phyloP scores from a whole-genome alignment of 2,888 invertebrate genomes.

The Danaus chrysippus region DNA sequence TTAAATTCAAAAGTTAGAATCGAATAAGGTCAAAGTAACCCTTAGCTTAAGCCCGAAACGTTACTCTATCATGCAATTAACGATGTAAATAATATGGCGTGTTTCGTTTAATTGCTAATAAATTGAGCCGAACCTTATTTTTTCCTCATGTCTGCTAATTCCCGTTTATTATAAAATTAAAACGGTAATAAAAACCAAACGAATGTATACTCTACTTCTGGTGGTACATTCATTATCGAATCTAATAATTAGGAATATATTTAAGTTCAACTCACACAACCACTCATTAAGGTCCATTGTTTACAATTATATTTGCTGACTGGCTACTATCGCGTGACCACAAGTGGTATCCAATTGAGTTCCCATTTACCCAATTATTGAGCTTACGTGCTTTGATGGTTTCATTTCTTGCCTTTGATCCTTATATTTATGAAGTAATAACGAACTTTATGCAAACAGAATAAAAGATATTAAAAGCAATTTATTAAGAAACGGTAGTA shows the following conservation, averaged over 20 bases:
- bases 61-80: constrained; percentile 43
- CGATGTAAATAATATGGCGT: constrained; percentile 32
- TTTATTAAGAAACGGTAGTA: not conserved
- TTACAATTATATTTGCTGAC: constrained; percentile 23
- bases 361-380: constrained; percentile 67
- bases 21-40: constrained; percentile 35
- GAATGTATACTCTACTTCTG: too few species aligned
- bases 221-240: too few species aligned
- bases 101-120: constrained; percentile 23
- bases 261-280: not conserved
- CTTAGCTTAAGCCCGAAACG: constrained; percentile 42
- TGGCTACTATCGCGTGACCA: constrained; percentile 57
- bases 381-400: constrained; percentile 55
- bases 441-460: constrained; percentile 13
- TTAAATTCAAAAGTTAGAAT: constrained; percentile 17
- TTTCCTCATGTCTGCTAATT: constrained; percentile 2
- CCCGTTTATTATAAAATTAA: too few species aligned
- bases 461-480: not conserved
- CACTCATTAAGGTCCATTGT: constrained; percentile 20
- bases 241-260: too few species aligned
- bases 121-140: constrained; percentile 16
- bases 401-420: constrained; percentile 57
- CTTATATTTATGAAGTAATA: constrained; percentile 17
- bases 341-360: constrained; percentile 53
- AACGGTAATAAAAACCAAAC: too few species aligned